Percentiles rank a stretch among this genome's conserved stretches.
Evolutionary conservation across 2,113 vertebrate genomes (phyloP).

Genomic region (Todiramphus chloris): DNA sequence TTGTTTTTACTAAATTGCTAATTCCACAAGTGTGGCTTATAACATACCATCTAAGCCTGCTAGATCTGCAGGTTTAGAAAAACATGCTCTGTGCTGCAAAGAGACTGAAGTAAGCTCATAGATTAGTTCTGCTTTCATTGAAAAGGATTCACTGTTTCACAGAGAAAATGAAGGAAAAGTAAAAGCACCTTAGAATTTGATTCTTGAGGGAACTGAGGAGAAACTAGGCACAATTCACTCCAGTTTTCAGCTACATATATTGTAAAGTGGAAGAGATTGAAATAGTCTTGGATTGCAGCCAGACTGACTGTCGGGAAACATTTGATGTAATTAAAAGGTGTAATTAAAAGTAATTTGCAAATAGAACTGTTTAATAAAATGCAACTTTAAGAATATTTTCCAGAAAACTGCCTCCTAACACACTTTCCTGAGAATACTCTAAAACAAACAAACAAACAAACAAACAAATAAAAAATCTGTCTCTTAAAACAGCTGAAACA

Average conservation of each 20-base stretch:
- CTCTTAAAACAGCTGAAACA: not conserved
- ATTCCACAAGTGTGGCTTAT: not conserved
- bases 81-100: not conserved
- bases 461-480: not conserved
- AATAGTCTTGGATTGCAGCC: not conserved
- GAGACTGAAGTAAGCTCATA: not conserved
- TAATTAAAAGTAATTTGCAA: not conserved
- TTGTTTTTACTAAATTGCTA: not conserved
- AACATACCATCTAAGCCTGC: not conserved
- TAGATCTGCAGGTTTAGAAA: not conserved
- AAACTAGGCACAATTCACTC: not conserved
- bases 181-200: not conserved
- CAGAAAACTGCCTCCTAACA: not conserved
- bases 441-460: not conserved
- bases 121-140: not conserved
- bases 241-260: not conserved
- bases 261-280: not conserved
- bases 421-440: not conserved
- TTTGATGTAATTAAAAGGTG: not conserved
- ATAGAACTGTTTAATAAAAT: not conserved
- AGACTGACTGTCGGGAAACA: not conserved
- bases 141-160: not conserved
- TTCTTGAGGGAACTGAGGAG: not conserved
- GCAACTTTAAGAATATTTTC: not conserved
- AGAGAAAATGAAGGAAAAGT: not conserved